These are phyloP conservation scores for Torymus tubicola DNA, from an alignment of 2,888 invertebrate species.

Conservation along the genomic window DNA sequence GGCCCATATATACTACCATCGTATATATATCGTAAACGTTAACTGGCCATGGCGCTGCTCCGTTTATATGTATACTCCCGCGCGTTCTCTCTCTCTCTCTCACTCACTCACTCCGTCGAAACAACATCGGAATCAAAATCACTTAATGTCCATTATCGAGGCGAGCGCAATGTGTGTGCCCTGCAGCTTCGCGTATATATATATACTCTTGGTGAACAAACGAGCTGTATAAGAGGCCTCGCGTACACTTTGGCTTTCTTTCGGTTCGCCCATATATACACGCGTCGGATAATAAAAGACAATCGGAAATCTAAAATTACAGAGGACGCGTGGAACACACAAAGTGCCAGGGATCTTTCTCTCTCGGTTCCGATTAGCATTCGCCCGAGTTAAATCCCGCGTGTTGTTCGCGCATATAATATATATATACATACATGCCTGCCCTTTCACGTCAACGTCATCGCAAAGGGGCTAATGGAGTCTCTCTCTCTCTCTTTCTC, in stretches of 20 bases:
- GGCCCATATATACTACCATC: too few relatives aligned
- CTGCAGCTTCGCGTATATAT: too few relatives aligned
- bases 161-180: constrained; percentile 3
- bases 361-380: constrained; percentile 60
- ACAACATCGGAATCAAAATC: constrained; percentile 53
- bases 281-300: constrained; percentile 44
- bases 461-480: constrained; percentile 57
- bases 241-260: constrained; percentile 50
- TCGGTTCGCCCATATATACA: neutral
- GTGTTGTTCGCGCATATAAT: neutral
- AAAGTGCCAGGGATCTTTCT: constrained; percentile 35
- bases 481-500: constrained; percentile 38
- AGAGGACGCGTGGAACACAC: constrained; percentile 44
- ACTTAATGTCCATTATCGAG: constrained; percentile 58
- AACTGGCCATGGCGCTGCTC: too few relatives aligned
- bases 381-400: constrained; percentile 61
- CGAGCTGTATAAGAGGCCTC: constrained; percentile 15
- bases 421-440: too few relatives aligned
- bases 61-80: too few relatives aligned
- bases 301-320: constrained; percentile 59
- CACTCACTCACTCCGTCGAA: neutral
- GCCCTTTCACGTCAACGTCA: constrained; percentile 62
- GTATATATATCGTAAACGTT: too few relatives aligned
- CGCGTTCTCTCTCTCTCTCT: too few relatives aligned
- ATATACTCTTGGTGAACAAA: constrained; percentile 34